Conservation (phyloP, 2,888 invertebrate genomes). For the Ormyrus rosae region DNA sequence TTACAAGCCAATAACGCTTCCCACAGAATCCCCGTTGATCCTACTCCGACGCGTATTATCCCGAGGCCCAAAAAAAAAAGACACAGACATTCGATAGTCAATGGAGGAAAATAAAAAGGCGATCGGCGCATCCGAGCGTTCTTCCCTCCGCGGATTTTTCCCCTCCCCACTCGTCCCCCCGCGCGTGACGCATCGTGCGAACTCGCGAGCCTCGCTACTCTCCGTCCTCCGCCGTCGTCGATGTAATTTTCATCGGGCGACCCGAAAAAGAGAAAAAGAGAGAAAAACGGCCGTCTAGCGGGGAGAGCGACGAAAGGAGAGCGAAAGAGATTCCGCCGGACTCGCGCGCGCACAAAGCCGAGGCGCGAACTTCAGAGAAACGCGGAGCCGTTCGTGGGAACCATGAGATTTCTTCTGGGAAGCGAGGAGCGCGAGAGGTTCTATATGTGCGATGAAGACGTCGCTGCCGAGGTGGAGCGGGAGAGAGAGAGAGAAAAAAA, state of each 20-base stretch:
- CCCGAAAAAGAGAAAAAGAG: too few species aligned
- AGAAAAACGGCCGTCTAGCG: too few species aligned
- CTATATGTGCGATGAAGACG: constrained; percentile 36
- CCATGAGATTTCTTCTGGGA: constrained; percentile 66
- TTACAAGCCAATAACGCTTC: constrained; percentile 13
- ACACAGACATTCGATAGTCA: constrained; percentile 39
- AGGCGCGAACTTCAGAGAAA: constrained; percentile 66
- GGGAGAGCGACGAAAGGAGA: too few species aligned
- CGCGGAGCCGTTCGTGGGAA: constrained; percentile 61
- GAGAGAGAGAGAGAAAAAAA: neutral
- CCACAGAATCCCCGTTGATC: neutral
- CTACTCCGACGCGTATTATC: neutral
- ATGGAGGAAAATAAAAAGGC: constrained; percentile 8
- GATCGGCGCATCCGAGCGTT: constrained; percentile 12
- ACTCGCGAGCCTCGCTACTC: constrained; percentile 1
- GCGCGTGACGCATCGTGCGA: constrained; percentile 33
- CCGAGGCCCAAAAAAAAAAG: too few species aligned
- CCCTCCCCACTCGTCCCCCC: neutral
- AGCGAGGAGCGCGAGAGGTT: constrained; percentile 30
- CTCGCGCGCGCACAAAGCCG: constrained; percentile 1
- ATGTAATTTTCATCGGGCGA: too few species aligned
- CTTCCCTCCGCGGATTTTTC: constrained; percentile 8
- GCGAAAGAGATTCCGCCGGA: too few species aligned
- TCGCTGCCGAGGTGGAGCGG: constrained; percentile 43
- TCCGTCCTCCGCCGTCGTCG: too few species aligned